phyloP scores from a whole-genome alignment of 2,888 invertebrate genomes.

The Tortrix viridana region DNA sequence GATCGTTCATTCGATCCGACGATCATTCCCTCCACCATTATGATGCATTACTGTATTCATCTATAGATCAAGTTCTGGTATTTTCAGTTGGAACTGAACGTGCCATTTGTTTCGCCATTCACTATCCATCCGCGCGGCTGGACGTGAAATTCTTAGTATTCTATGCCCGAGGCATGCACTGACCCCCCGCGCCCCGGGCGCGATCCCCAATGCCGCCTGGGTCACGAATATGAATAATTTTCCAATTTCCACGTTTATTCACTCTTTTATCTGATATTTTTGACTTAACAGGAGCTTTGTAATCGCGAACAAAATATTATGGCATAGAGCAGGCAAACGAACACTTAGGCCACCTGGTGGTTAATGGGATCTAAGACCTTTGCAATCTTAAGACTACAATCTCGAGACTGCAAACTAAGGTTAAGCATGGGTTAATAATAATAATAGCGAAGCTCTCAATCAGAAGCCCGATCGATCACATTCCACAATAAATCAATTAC shows the following conservation, averaged over 20 bases:
- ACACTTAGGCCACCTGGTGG: no score
- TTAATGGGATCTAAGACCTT: no score
- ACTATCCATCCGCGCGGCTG: background rate
- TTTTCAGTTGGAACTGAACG: background rate
- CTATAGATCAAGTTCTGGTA: background rate
- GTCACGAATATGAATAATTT: conserved; percentile 76
- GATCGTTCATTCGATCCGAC: no score
- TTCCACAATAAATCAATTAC: conserved; percentile 33
- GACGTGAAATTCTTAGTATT: conserved; percentile 26
- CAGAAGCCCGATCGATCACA: conserved; percentile 6
- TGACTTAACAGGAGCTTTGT: conserved; percentile 60
- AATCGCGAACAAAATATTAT: conserved; percentile 59
- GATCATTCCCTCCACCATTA: no score
- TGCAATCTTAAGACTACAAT: no score
- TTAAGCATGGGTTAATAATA: background rate
- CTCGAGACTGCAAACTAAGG: no score
- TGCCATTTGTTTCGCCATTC: conserved; percentile 2
- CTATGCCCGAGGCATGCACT: conserved; percentile 40
- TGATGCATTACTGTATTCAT: background rate
- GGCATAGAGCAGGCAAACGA: no score
- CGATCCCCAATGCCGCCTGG: conserved; percentile 42
- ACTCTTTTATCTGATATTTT: conserved; percentile 63
- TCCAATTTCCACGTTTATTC: conserved; percentile 68
- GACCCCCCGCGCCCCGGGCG: conserved; percentile 26
- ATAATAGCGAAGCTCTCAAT: conserved; percentile 1